Conservation (phyloP, 2,113 vertebrate genomes). For the Crotalus tigris region DNA sequence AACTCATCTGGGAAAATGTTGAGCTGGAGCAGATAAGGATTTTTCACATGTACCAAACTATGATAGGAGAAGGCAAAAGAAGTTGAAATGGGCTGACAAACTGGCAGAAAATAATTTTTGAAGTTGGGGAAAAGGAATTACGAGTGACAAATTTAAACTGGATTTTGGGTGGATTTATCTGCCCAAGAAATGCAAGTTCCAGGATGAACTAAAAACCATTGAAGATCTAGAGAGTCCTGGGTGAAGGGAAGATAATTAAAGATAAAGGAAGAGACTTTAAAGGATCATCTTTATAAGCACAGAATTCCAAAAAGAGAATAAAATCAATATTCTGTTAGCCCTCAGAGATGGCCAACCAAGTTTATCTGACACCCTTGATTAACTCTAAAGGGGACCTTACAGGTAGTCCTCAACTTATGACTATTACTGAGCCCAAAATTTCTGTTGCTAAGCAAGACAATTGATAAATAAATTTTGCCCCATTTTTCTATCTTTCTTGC, state of each 20-base stretch:
- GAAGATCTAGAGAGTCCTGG: background rate
- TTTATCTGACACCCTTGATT: background rate
- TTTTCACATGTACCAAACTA: background rate
- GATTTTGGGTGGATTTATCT: background rate
- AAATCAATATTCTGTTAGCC: background rate
- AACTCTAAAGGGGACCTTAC: background rate
- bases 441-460: background rate
- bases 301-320: background rate
- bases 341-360: background rate
- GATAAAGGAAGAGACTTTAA: background rate
- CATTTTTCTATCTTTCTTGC: background rate
- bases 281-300: background rate
- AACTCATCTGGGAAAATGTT: background rate
- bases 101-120: background rate
- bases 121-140: background rate
- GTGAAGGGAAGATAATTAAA: background rate
- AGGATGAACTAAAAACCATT: background rate
- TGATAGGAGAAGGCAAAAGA: background rate
- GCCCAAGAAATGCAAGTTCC: background rate
- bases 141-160: background rate
- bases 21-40: background rate
- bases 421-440: background rate
- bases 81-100: background rate
- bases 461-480: background rate
- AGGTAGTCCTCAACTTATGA: background rate